phyloP scores from a whole-genome alignment of 2,113 vertebrate species.

The Nannospalax galili region DNA sequence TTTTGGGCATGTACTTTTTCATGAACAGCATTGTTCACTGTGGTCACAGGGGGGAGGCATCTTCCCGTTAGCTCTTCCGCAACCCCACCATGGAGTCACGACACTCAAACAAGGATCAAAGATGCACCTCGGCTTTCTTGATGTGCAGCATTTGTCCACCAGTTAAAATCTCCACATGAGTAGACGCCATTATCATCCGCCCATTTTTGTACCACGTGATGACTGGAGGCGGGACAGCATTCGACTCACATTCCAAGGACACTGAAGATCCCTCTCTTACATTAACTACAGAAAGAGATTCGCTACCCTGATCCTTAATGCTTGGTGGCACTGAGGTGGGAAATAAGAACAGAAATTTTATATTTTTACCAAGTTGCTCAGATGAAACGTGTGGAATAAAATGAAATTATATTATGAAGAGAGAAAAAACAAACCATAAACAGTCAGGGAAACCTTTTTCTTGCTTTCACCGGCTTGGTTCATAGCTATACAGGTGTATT shows the following conservation, averaged over 20 bases:
- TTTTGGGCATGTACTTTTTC: background rate
- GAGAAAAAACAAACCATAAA: slow-evolving; percentile 90
- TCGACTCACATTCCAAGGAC: slow-evolving; percentile 92
- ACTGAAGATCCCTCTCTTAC: slow-evolving; percentile 87
- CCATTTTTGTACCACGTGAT: slow-evolving; percentile 97
- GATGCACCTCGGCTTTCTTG: slow-evolving; percentile 90
- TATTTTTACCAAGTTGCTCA: background rate
- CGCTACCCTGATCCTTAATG: slow-evolving; percentile 90
- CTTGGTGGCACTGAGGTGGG: slow-evolving; percentile 92
- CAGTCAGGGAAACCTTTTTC: slow-evolving; percentile 92
- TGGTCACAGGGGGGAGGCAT: background rate
- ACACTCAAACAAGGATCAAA: slow-evolving; percentile 40
- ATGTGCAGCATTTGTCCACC: slow-evolving; percentile 91
- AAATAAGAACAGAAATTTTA: slow-evolving; percentile 58
- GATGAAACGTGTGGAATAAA: background rate
- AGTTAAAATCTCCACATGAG: slow-evolving; percentile 85
- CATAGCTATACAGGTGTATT: slow-evolving; percentile 94
- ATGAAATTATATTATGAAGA: background rate
- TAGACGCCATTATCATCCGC: slow-evolving; percentile 85
- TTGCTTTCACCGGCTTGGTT: slow-evolving; percentile 94
- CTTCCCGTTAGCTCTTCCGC: background rate
- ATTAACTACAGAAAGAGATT: slow-evolving; percentile 88
- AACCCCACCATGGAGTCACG: background rate
- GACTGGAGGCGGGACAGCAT: slow-evolving; percentile 93
- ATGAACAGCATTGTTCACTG: background rate